A percentile compares a stretch with the other conserved stretches of the same genome.
phyloP scores from a whole-genome alignment of 2,888 invertebrate species.

The Priocnemis perturbator region DNA sequence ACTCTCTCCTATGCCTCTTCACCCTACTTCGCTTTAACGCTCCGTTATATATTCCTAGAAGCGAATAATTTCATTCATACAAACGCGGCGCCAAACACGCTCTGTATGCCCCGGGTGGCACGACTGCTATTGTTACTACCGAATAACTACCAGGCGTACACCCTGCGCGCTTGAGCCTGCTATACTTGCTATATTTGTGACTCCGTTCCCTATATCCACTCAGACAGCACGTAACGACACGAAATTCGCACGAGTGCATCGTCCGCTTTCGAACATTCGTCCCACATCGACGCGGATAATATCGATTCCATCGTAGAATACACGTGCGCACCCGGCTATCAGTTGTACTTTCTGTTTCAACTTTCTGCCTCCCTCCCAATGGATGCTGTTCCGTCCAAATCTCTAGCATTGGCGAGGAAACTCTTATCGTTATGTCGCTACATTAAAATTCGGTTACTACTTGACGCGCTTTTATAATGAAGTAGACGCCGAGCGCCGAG shows the following conservation, averaged over 20 bases:
- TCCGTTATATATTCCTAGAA: conserved; percentile 70
- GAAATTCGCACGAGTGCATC: conserved; percentile 34
- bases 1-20: conserved; percentile 35
- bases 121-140: conserved; percentile 70
- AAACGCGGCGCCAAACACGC: conserved; percentile 66
- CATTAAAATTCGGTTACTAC: no score
- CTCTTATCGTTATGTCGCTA: no score
- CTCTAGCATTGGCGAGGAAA: no score
- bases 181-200: conserved; percentile 55
- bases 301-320: no score
- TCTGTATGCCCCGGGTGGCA: conserved; percentile 66
- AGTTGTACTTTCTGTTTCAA: no score
- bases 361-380: no score
- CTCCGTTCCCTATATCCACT: conserved; percentile 53
- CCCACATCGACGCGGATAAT: background rate
- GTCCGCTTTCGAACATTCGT: conserved; percentile 23
- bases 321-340: no score
- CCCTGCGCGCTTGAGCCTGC: conserved; percentile 27
- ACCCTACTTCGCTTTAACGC: conserved; percentile 37
- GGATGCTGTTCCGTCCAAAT: no score
- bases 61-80: conserved; percentile 74
- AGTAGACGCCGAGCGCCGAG: no score
- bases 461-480: no score
- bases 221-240: conserved; percentile 40
- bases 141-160: conserved; percentile 66